These are phyloP conservation scores for Mystacides longicornis DNA, from an alignment of 2,888 invertebrate genomes.

Conservation along the genomic window DNA sequence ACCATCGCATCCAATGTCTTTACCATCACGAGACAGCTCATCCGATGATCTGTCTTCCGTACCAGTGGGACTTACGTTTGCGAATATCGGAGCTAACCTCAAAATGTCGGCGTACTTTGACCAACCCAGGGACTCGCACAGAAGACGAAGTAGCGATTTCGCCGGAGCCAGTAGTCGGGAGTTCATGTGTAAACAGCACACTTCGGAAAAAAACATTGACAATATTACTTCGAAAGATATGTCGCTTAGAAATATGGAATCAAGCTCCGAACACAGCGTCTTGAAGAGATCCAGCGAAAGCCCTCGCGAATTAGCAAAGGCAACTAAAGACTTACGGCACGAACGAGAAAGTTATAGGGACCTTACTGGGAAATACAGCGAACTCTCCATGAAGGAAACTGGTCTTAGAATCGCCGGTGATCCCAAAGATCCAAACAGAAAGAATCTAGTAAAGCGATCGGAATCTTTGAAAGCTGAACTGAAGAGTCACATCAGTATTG, in stretches of 20 bases:
- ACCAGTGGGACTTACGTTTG: conserved; percentile 38
- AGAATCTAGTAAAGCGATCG: conserved; percentile 36
- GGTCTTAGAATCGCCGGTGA: conserved; percentile 24
- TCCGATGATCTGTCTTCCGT: conserved; percentile 39
- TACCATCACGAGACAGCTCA: conserved; percentile 37
- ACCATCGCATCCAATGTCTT: conserved; percentile 4
- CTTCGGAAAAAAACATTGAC: conserved; percentile 24
- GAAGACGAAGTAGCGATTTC: conserved; percentile 24
- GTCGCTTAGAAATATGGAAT: conserved; percentile 23
- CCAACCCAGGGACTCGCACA: conserved; percentile 29
- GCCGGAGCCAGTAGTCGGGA: conserved; percentile 22
- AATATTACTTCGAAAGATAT: conserved; percentile 24
- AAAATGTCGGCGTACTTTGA: conserved; percentile 30
- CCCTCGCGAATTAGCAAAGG: conserved; percentile 43
- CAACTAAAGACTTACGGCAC: conserved; percentile 45
- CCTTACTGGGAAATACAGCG: conserved; percentile 43
- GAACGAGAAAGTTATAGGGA: conserved; percentile 45
- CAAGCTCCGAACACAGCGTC: conserved; percentile 26
- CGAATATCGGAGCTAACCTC: conserved; percentile 39
- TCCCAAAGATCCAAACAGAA: conserved; percentile 22
- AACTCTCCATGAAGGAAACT: conserved; percentile 39
- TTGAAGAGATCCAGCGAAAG: conserved; percentile 31
- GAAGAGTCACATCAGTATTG: conserved; percentile 41
- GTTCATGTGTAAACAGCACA: conserved; percentile 22
- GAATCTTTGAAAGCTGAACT: conserved; percentile 41